phyloP scores from a whole-genome alignment of 53 echinoderm and acorn worm genomes.

The Zoroaster sp. region DNA sequence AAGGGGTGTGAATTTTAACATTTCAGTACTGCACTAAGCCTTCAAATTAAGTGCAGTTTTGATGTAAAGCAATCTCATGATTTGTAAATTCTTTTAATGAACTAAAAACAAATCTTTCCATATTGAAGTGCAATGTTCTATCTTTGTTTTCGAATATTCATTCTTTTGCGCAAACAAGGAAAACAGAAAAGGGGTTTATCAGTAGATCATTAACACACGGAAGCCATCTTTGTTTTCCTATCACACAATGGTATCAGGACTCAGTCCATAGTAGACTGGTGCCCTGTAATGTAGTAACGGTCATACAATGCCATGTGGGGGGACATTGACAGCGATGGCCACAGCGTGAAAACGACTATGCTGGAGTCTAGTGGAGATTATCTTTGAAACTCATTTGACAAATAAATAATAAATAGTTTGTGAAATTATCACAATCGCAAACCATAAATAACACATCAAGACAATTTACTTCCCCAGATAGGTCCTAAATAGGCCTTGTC shows the following conservation, averaged over 20 bases:
- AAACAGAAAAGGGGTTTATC: too few relatives aligned
- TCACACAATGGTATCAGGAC: too few relatives aligned
- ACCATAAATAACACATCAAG: constrained; percentile 4
- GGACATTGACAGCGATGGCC: too few relatives aligned
- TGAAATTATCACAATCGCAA: constrained; percentile 18
- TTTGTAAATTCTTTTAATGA: too few relatives aligned
- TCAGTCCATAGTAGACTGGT: too few relatives aligned
- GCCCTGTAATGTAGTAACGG: too few relatives aligned
- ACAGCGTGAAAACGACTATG: neutral
- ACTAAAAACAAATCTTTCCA: neutral
- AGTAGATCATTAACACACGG: too few relatives aligned
- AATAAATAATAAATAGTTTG: constrained; percentile 44
- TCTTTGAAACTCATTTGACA: neutral
- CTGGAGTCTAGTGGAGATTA: neutral
- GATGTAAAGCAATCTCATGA: neutral
- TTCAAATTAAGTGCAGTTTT: neutral
- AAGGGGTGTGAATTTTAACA: neutral
- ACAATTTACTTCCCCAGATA: neutral
- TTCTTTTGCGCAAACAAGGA: too few relatives aligned
- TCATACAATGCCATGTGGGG: too few relatives aligned
- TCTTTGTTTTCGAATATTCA: too few relatives aligned
- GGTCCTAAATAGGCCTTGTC: neutral
- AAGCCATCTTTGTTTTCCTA: too few relatives aligned
- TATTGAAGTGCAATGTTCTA: neutral
- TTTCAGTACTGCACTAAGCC: constrained; percentile 19